phyloP scores from a whole-genome alignment of 64 coral and sea anemone species.

The Stichodactyla helianthus region DNA sequence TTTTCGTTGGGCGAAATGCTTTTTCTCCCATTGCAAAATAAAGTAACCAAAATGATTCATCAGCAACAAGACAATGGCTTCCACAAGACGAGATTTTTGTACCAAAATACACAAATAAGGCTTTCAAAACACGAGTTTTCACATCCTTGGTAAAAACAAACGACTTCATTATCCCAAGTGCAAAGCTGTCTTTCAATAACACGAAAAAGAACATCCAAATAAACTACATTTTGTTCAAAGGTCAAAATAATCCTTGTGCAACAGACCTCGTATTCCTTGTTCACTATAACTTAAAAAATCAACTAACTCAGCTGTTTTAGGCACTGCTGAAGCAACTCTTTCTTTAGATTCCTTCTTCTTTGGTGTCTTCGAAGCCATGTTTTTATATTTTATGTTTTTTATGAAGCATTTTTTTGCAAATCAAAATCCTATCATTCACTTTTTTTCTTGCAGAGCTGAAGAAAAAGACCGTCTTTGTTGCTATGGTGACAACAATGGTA shows the following conservation, averaged over 20 bases:
- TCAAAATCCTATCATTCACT: not conserved
- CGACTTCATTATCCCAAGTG: not conserved
- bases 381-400: not conserved
- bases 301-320: constrained; percentile 35
- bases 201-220: not conserved
- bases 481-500: constrained; percentile 1
- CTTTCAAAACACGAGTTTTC: not conserved
- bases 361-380: constrained; percentile 90
- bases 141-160: not conserved
- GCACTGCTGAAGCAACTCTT: constrained; percentile 76
- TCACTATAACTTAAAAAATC: not conserved
- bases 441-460: not conserved
- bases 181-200: constrained; percentile 1
- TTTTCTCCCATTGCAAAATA: not conserved
- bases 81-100: not conserved
- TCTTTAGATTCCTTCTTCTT: constrained; percentile 99
- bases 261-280: not conserved
- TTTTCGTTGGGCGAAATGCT: no score
- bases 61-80: not conserved
- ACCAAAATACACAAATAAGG: not conserved
- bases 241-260: constrained; percentile 23
- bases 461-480: constrained; percentile 6
- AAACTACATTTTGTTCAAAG: constrained; percentile 10
- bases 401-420: not conserved
- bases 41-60: not conserved